Percentiles rank a stretch among this genome's conserved stretches.
These are phyloP conservation scores for Pantelozetes paolii DNA, from an alignment of 2,888 invertebrate species.

Conservation along the genomic window DNA sequence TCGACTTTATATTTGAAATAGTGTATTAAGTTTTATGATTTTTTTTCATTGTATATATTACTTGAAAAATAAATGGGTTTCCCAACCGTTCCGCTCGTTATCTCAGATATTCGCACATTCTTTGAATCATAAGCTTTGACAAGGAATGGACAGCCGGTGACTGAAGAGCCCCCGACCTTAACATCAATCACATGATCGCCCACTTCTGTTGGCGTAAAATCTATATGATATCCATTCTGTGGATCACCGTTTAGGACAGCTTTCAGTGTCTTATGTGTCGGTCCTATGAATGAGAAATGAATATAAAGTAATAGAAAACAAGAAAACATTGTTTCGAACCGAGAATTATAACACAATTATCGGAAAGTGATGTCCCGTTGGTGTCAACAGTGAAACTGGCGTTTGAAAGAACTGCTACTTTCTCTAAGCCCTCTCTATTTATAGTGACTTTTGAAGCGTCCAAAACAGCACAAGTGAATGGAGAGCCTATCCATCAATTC, in stretches of 20 bases:
- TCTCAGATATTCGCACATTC: conserved; percentile 89
- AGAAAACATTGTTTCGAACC: too few species aligned
- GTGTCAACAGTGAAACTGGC: conserved; percentile 84
- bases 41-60: conserved; percentile 50
- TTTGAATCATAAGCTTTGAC: conserved; percentile 93
- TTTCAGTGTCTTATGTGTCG: conserved; percentile 48
- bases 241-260: conserved; percentile 45
- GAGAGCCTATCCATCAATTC: conserved; percentile 62
- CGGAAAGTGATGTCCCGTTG: conserved; percentile 56
- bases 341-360: conserved; percentile 51
- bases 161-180: conserved; percentile 64
- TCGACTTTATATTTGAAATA: conserved; percentile 54
- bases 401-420: conserved; percentile 77
- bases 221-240: conserved; percentile 53
- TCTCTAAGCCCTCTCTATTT: conserved; percentile 73
- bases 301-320: too few species aligned
- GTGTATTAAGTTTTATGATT: conserved; percentile 29
- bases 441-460: conserved; percentile 79
- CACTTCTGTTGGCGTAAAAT: conserved; percentile 79
- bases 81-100: conserved; percentile 77
- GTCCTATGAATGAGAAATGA: too few species aligned
- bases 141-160: conserved; percentile 90
- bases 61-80: conserved; percentile 92
- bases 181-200: conserved; percentile 91
- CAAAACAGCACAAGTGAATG: conserved; percentile 72